Conservation (phyloP, 1,140 invertebrate genomes). For the Metopolophium dirhodum region DNA sequence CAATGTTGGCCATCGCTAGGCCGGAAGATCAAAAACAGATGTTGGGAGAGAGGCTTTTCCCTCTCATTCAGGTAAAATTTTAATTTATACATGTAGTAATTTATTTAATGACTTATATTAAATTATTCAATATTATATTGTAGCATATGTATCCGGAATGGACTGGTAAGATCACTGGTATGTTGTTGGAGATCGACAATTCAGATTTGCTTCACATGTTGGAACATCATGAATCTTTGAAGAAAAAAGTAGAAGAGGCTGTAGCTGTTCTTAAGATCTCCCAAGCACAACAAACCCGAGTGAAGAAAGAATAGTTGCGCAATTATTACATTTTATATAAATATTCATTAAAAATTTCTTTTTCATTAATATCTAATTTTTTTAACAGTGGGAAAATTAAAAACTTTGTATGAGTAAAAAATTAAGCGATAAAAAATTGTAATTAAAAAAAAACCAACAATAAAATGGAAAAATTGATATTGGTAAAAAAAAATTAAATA, state of each 20-base stretch:
- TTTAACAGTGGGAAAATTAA: neutral
- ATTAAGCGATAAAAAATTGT: no score
- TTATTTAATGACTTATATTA: neutral
- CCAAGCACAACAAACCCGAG: slow-evolving; percentile 84
- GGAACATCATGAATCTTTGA: slow-evolving; percentile 93
- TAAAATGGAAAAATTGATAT: no score
- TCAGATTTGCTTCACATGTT: slow-evolving; percentile 98
- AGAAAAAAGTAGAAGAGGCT: slow-evolving; percentile 96
- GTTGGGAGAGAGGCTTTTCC: slow-evolving; percentile 97
- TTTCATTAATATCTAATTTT: slow-evolving; percentile 3
- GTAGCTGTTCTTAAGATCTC: slow-evolving; percentile 96
- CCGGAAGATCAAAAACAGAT: slow-evolving; percentile 98
- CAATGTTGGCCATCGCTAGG: slow-evolving; percentile 93
- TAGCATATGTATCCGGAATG: slow-evolving; percentile 87
- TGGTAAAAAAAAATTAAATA: slow-evolving; percentile 33
- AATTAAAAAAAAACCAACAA: no score
- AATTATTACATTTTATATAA: slow-evolving; percentile 8
- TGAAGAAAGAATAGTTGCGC: slow-evolving; percentile 72
- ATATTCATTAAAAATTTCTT: slow-evolving; percentile 7
- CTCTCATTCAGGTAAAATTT: slow-evolving; percentile 78
- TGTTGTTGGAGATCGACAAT: slow-evolving; percentile 99
- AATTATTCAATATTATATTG: slow-evolving; percentile 52
- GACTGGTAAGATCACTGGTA: slow-evolving; percentile 99
- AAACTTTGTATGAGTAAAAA: slow-evolving; percentile 40
- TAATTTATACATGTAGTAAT: neutral